Base-by-base conservation (phyloP, 2,113 vertebrate species). In the Glareola pratincola region DNA sequence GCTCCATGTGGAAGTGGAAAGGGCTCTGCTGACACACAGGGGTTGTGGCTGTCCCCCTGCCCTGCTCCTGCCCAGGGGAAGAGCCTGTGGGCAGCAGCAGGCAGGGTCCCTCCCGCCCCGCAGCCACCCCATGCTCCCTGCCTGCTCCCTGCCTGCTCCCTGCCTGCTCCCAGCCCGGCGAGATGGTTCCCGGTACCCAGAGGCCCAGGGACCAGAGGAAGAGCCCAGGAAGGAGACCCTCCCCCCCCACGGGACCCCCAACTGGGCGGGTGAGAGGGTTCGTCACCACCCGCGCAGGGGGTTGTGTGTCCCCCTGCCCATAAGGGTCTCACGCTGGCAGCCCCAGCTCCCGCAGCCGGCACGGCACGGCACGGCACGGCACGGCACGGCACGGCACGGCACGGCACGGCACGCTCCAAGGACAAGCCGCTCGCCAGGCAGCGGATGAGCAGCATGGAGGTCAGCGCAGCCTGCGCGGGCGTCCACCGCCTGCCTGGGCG, bases 1-100 rank as follows among this genome's bases (percentile, higher is more conserved):
- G 98, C 91, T 98, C 97, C 99, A 99, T 96, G 96, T 98, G 98
- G 76, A 99, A 98, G 94, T 99, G 99, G 96, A 99, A 99, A 2
- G 96, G 99, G 84, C 98, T 99, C 99, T 99, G 96, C 81, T 14
- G 36, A 72, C 64, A 90, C 56, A 91, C 8, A 45, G 60, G 15
- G 10, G 37, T 50, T 1, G 5, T 34, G 76, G 71, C 47, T 94
- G 83, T 56, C 24, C 30, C 88, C 43, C n/a, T 3, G 23, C n/a
- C 62, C 37, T 3, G 15, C 88, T 69, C 67, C 68, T 37, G 8
- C 59, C 66, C 9, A 0, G 0, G 2, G 67, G 39, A 63, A 83
- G n/a, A 67, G 53, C 79, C 78, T 13, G 6, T 43, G 72, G 48
- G n/a, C 75, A 85, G 83, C 4, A 2, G 7, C 82, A 71, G 57